Conservation (phyloP, 2,888 invertebrate species). For the Steromphala cineraria region DNA sequence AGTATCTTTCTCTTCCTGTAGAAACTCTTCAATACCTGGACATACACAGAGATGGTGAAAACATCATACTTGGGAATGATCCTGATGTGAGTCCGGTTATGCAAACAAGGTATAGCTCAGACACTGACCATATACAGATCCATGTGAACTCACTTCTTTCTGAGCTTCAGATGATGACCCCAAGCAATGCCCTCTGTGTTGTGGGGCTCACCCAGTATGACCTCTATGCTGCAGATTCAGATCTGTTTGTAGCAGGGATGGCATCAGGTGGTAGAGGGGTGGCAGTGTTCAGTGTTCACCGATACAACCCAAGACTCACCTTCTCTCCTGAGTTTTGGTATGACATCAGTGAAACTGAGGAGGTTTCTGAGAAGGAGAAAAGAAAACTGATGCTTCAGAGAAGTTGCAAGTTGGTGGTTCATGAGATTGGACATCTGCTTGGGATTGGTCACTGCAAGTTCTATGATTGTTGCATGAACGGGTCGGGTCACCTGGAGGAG, state of each 20-base stretch:
- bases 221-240: slow-evolving; percentile 65
- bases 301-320: slow-evolving; percentile 68
- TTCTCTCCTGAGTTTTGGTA: slow-evolving; percentile 70
- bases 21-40: slow-evolving; percentile 53
- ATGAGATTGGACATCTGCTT: slow-evolving; percentile 71
- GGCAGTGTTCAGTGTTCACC: slow-evolving; percentile 69
- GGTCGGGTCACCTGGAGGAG: slow-evolving; percentile 70
- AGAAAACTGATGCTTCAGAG: slow-evolving; percentile 59
- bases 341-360: slow-evolving; percentile 30
- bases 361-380: not conserved
- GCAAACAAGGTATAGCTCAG: slow-evolving; percentile 52
- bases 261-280: slow-evolving; percentile 69
- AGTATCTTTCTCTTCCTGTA: slow-evolving; percentile 66
- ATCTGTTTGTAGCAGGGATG: slow-evolving; percentile 73
- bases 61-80: too few relatives aligned
- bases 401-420: slow-evolving; percentile 69
- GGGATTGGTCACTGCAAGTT: slow-evolving; percentile 71
- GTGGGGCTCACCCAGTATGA: slow-evolving; percentile 69
- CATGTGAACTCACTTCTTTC: slow-evolving; percentile 56
- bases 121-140: slow-evolving; percentile 61
- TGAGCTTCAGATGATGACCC: slow-evolving; percentile 56
- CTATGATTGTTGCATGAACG: slow-evolving; percentile 72
- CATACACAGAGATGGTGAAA: too few relatives aligned
- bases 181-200: slow-evolving; percentile 66
- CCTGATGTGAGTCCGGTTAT: slow-evolving; percentile 42